Conservation (phyloP, 92 coral and sea anemone species). For the Zoanthus gigantus region DNA sequence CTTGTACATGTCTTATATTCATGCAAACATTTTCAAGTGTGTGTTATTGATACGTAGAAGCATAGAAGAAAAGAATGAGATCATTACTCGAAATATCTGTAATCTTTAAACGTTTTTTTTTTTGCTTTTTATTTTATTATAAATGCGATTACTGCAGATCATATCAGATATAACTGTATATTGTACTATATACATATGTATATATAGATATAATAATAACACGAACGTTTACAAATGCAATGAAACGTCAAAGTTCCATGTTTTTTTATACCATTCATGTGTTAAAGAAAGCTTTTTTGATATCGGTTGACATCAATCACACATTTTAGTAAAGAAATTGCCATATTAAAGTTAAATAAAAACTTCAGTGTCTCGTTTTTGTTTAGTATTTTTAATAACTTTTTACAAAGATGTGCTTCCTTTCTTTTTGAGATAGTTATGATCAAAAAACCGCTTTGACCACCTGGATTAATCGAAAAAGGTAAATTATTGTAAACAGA, state of each 20-base stretch:
- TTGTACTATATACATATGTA: no score
- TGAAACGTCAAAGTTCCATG: no score
- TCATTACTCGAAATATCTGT: background rate
- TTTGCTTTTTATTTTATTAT: background rate
- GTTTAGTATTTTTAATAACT: background rate
- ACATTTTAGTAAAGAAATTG: background rate
- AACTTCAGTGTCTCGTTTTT: background rate
- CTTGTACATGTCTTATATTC: background rate
- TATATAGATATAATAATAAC: no score
- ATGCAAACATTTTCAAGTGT: background rate
- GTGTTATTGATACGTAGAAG: background rate
- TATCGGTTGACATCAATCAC: background rate
- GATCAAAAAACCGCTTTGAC: no score
- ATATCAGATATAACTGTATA: no score
- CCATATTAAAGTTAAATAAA: constrained; percentile 1
- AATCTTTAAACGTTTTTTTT: background rate
- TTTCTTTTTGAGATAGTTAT: background rate
- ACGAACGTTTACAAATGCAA: no score
- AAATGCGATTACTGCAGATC: background rate
- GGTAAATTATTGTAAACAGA: no score
- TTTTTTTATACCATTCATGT: background rate
- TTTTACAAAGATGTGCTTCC: background rate
- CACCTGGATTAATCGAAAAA: no score
- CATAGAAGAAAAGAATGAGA: background rate
- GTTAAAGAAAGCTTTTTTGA: background rate